Evolutionary conservation across 2,888 invertebrate species (phyloP).

Genomic region (Mythimna pallens): DNA sequence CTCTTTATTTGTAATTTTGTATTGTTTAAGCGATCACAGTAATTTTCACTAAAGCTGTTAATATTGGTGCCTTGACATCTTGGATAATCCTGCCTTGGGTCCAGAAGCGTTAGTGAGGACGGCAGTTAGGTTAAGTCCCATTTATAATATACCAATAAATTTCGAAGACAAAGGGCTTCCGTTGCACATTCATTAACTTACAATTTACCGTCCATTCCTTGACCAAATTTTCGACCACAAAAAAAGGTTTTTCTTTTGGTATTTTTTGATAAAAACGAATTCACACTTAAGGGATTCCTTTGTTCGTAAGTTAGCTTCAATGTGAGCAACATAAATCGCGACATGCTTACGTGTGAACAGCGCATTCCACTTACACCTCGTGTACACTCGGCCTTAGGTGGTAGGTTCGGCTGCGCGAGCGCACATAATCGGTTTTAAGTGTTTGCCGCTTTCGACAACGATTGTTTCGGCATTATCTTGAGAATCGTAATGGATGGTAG

Average conservation of each 20-base stretch:
- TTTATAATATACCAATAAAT: slow-evolving; percentile 36
- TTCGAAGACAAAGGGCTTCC: slow-evolving; percentile 50
- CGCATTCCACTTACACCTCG: slow-evolving; percentile 72
- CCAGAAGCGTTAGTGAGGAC: neutral
- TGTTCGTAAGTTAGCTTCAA: slow-evolving; percentile 64
- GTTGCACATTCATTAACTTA: slow-evolving; percentile 45
- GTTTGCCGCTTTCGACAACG: slow-evolving; percentile 65
- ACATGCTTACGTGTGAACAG: slow-evolving; percentile 72
- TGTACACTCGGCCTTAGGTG: slow-evolving; percentile 62
- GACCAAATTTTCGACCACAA: slow-evolving; percentile 31
- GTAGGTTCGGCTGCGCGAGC: slow-evolving; percentile 63
- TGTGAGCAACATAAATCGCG: slow-evolving; percentile 72
- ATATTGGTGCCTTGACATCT: neutral
- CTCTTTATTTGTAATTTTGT: neutral
- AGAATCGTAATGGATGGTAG: slow-evolving; percentile 58
- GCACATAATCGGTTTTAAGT: slow-evolving; percentile 76
- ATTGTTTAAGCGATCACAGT: neutral
- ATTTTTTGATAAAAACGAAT: slow-evolving; percentile 53
- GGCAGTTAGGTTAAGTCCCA: neutral
- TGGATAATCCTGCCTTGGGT: neutral
- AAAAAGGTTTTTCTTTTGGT: slow-evolving; percentile 16
- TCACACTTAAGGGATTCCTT: slow-evolving; percentile 53
- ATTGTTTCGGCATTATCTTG: slow-evolving; percentile 64
- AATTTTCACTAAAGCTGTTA: neutral
- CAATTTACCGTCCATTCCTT: slow-evolving; percentile 44